Percentiles rank a stretch among this genome's conserved stretches.
Conservation (phyloP, 1,140 invertebrate genomes). For the Drosophila sucinea region DNA sequence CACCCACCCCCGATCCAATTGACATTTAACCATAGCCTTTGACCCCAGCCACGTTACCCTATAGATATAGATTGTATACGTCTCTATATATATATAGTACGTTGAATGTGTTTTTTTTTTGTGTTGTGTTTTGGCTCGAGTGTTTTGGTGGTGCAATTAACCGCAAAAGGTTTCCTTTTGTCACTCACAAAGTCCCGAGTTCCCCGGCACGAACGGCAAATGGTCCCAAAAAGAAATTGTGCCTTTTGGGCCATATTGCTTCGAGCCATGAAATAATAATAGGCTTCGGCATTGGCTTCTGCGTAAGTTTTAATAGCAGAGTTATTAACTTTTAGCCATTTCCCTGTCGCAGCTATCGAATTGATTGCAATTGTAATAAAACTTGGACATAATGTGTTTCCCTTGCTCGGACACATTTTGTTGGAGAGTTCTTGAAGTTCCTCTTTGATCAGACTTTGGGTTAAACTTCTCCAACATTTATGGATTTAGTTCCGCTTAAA, state of each 20-base stretch:
- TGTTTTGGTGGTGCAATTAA: slow-evolving; percentile 68
- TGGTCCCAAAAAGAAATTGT: slow-evolving; percentile 33
- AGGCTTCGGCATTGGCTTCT: slow-evolving; percentile 28
- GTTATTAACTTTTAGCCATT: slow-evolving; percentile 70
- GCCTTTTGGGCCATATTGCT: slow-evolving; percentile 45
- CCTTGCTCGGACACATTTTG: slow-evolving; percentile 30
- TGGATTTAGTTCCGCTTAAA: no score
- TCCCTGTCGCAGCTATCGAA: slow-evolving; percentile 44
- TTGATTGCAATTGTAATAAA: slow-evolving; percentile 57
- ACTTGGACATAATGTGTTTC: slow-evolving; percentile 16
- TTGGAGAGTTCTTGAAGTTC: slow-evolving; percentile 46
- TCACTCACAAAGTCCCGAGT: slow-evolving; percentile 43
- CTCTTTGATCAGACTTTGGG: background rate
- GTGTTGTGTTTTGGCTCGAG: slow-evolving; percentile 12
- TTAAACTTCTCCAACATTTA: no score
- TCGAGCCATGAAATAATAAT: slow-evolving; percentile 74
- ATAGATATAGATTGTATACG: slow-evolving; percentile 12
- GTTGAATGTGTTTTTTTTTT: background rate
- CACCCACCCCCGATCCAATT: slow-evolving; percentile 45
- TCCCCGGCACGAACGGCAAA: slow-evolving; percentile 26
- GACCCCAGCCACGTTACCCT: slow-evolving; percentile 40
- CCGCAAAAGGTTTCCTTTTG: slow-evolving; percentile 79
- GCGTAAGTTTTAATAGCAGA: slow-evolving; percentile 61
- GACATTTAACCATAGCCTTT: slow-evolving; percentile 73
- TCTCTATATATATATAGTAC: slow-evolving; percentile 5